Base-by-base conservation (phyloP, 1,140 invertebrate species). In the Drosophila bocki region DNA sequence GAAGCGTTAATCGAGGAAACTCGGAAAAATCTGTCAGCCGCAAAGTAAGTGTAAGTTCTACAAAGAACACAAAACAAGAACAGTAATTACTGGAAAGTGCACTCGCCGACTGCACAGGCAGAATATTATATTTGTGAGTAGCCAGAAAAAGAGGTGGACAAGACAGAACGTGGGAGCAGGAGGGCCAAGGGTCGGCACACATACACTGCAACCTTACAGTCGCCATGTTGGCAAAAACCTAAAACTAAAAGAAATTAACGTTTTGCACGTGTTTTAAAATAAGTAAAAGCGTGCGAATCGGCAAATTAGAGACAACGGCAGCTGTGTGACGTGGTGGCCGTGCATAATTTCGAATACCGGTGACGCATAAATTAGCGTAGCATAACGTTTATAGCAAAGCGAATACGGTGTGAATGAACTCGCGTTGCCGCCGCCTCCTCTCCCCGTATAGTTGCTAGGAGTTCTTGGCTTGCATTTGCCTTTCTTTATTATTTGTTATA, bases 151-250 rank as follows among this genome's bases (percentile, higher is more conserved):
- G 15, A 35, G 41, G 7, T 11, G 8, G 22, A 15, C 3, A 11
- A 33, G 22, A 11, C 29, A 37, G 19, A 50, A 68, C 50, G 53
- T 39, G 35, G 17, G 12, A 7, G 39, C 37, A 9, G 57, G 29
- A 61, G 39, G 33, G 22, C 8, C n/a, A 29, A 62, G 62, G 57
- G 39, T 32, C 62, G n/a, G 12, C 50, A 65, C 62, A 41, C 29
- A 65, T 35, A 62, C 62, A 64, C 22, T 39, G 57, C 50, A 42
- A 50, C 6, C 13, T 19, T 29, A 47, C 65, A 57, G 75, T 60
- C 76, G 84, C 84, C 84, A 87, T 87, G 80, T 87, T 87, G 84
- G 84, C 84, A 90, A 64, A 75, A 60, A 22, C 11, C 29, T 35
- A 26, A 26, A 65, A 57, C 42, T 48, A 32, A 19, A 35, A 35